Evolutionary conservation across 2,113 vertebrate species (phyloP).

Genomic region (Plestiodon gilberti): DNA sequence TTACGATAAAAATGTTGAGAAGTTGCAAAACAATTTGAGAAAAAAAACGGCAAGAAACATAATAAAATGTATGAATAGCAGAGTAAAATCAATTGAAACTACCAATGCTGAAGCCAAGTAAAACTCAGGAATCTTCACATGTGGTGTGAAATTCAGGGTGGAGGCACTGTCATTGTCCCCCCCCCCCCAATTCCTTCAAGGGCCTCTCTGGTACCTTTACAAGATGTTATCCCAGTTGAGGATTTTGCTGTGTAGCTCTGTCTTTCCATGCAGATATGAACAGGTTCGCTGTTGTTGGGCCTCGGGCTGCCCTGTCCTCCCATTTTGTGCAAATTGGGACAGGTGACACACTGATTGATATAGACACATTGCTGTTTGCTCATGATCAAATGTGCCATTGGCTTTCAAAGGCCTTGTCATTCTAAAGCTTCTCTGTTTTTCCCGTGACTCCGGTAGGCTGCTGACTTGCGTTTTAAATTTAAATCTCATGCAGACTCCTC

Average conservation of each 20-base stretch:
- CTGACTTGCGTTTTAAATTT: constrained; percentile 26
- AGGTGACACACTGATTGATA: too few relatives aligned
- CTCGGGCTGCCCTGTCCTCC: not conserved
- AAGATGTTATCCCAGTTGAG: not conserved
- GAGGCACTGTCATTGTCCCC: too few relatives aligned
- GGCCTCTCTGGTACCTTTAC: too few relatives aligned
- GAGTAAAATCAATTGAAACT: not conserved
- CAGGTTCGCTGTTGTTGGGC: not conserved
- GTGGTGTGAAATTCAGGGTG: not conserved
- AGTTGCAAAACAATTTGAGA: too few relatives aligned
- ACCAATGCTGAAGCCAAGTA: too few relatives aligned
- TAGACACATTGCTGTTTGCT: not conserved
- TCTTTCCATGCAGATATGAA: not conserved
- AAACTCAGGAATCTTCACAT: not conserved
- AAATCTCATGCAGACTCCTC: not conserved
- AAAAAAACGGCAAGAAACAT: not conserved
- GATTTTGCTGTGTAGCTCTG: not conserved
- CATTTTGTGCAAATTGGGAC: not conserved
- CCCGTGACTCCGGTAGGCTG: not conserved
- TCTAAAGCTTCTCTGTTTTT: not conserved
- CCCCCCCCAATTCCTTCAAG: too few relatives aligned
- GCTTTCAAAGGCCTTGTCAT: not conserved
- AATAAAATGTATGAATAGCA: not conserved
- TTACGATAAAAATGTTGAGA: not conserved
- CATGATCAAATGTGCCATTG: not conserved